Conservation (phyloP, 2,113 vertebrate species). For the Serilophus lunatus region DNA sequence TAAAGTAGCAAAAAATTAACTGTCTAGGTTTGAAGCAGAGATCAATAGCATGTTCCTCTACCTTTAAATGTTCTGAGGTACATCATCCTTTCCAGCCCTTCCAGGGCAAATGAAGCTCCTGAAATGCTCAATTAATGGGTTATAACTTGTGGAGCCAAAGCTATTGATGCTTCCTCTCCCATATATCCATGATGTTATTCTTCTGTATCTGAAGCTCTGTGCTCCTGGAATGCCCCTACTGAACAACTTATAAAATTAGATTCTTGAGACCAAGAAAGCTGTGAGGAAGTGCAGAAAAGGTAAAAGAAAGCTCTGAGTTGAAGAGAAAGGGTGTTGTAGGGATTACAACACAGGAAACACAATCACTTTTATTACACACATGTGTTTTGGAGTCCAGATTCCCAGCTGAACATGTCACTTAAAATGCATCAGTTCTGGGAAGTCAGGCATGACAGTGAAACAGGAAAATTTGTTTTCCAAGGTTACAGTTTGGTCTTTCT, state of each 20-base stretch:
- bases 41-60: background rate
- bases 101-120: background rate
- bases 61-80: background rate
- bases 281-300: background rate
- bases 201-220: background rate
- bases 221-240: background rate
- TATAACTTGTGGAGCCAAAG: background rate
- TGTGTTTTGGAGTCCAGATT: background rate
- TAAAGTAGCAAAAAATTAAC: background rate
- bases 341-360: background rate
- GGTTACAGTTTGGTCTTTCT: background rate
- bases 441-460: background rate
- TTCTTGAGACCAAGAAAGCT: background rate
- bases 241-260: background rate
- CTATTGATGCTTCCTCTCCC: background rate
- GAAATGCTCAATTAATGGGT: background rate
- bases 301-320: background rate
- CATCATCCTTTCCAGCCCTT: background rate
- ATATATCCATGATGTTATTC: background rate
- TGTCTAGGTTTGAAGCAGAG: background rate
- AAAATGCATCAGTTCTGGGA: background rate
- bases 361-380: background rate
- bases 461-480: background rate
- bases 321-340: background rate
- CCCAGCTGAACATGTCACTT: background rate